Conservation (phyloP, 1,140 invertebrate genomes). For the Galendromus occidentalis region DNA sequence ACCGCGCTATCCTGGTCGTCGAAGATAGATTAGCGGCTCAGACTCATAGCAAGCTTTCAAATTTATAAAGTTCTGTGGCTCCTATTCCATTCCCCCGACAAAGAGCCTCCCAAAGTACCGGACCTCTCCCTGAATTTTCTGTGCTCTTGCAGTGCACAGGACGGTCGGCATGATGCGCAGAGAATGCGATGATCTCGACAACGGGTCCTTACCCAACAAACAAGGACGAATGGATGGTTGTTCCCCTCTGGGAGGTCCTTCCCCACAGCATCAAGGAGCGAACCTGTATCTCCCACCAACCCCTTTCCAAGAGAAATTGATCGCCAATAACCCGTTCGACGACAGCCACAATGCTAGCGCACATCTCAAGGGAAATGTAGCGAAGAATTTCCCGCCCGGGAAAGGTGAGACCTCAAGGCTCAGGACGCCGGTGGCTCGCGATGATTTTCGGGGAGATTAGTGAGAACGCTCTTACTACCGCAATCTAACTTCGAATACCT, state of each 20-base stretch:
- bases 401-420: neutral
- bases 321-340: neutral
- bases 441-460: too few relatives aligned
- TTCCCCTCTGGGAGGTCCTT: neutral
- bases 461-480: too few relatives aligned
- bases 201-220: neutral
- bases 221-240: slow-evolving; percentile 1
- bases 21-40: too few relatives aligned
- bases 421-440: too few relatives aligned
- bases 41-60: too few relatives aligned
- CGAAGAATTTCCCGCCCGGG: slow-evolving; percentile 3
- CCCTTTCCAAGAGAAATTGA: neutral
- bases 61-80: too few relatives aligned
- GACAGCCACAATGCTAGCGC: slow-evolving; percentile 2
- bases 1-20: too few relatives aligned
- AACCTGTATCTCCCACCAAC: neutral
- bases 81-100: too few relatives aligned
- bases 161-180: neutral
- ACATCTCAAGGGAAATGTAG: neutral
- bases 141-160: too few relatives aligned
- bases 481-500: too few relatives aligned
- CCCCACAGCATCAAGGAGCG: neutral
- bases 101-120: too few relatives aligned
- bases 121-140: too few relatives aligned
- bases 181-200: slow-evolving; percentile 4